phyloP scores from a whole-genome alignment of 2,113 vertebrate genomes.

The Geococcyx californianus region DNA sequence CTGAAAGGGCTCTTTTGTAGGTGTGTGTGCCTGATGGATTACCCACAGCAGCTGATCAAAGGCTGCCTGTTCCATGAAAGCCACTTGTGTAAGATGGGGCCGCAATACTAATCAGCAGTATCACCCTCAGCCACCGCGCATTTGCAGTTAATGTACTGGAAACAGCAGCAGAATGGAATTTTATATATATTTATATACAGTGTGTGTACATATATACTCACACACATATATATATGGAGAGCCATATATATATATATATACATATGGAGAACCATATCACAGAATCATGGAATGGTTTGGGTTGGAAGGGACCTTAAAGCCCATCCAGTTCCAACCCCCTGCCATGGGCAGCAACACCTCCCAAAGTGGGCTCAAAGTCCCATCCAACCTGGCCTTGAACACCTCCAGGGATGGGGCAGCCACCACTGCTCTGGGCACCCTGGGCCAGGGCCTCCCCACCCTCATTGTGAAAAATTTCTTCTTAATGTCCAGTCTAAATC shows the following conservation, averaged over 20 bases:
- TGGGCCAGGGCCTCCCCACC: too few species aligned
- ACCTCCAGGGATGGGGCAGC: too few species aligned
- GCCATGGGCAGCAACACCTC: too few species aligned
- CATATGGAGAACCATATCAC: too few species aligned
- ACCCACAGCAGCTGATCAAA: slow-evolving; percentile 6
- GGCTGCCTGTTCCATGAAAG: neutral
- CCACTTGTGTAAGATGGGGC: neutral
- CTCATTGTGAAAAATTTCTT: too few species aligned
- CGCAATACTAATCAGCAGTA: accelerated
- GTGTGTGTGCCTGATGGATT: neutral
- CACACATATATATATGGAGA: accelerated
- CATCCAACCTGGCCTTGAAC: too few species aligned
- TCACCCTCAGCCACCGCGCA: neutral
- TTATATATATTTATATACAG: neutral
- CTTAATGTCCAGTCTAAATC: too few species aligned
- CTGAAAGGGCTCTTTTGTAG: neutral
- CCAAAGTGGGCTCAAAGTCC: too few species aligned
- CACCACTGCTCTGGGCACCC: too few species aligned
- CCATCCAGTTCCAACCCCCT: too few species aligned
- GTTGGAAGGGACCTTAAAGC: too few species aligned
- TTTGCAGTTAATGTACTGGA: neutral
- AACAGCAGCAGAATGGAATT: neutral
- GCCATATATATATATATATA: neutral
- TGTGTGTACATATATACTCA: neutral
- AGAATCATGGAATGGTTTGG: too few species aligned